Conservation (phyloP, 2,797 vertebrate genomes). For the Psittacula derbiana region DNA sequence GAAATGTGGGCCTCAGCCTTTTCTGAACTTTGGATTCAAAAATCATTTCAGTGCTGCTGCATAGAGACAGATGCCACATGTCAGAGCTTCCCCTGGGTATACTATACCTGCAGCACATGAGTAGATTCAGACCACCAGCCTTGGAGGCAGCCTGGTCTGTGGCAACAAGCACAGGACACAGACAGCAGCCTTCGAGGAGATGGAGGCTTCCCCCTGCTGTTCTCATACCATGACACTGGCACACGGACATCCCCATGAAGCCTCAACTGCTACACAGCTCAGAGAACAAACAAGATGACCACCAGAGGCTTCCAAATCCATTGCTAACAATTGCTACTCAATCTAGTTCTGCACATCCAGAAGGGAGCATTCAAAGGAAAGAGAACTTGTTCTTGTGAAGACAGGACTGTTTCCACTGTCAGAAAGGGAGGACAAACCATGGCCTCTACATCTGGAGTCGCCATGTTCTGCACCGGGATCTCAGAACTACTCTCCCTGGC, state of each 20-base stretch:
- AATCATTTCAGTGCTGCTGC: not conserved
- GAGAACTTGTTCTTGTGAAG: not conserved
- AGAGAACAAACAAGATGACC: not conserved
- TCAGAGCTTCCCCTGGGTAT: not conserved
- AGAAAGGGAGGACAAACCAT: not conserved
- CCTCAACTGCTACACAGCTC: not conserved
- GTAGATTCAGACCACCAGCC: not conserved
- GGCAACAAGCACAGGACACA: not conserved
- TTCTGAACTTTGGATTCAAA: not conserved
- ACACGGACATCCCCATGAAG: not conserved
- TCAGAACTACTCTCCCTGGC: not conserved
- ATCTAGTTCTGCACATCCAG: not conserved
- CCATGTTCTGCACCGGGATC: not conserved
- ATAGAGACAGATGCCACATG: not conserved
- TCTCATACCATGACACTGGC: not conserved
- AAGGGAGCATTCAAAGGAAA: not conserved
- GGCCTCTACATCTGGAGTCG: not conserved
- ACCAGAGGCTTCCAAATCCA: not conserved
- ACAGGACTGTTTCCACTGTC: not conserved
- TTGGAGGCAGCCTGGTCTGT: not conserved
- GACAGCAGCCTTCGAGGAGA: not conserved
- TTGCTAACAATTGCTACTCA: not conserved
- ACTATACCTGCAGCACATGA: not conserved
- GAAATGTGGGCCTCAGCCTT: not conserved
- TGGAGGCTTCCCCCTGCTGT: not conserved